Percentiles rank a stretch among this genome's conserved stretches.
phyloP scores from a whole-genome alignment of 2,113 vertebrate species.

The Numenius arquata region DNA sequence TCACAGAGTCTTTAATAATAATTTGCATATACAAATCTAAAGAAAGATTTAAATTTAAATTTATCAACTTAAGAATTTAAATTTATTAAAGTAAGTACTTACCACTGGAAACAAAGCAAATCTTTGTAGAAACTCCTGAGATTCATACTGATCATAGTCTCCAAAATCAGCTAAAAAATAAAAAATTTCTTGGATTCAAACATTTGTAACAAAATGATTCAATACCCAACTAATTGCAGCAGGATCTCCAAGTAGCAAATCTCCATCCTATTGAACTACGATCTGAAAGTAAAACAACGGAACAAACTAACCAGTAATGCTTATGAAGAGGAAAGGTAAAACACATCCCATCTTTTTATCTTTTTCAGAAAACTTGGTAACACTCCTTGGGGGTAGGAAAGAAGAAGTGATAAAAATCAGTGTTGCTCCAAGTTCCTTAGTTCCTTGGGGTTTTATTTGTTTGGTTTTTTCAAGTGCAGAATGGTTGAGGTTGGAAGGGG shows the following conservation, averaged over 20 bases:
- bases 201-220: background rate
- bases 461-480: background rate
- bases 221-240: background rate
- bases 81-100: slow-evolving; percentile 62
- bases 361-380: background rate
- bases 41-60: background rate
- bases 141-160: slow-evolving; percentile 95
- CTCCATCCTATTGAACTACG: background rate
- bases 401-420: background rate
- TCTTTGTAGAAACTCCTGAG: slow-evolving; percentile 96
- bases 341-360: background rate
- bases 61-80: background rate
- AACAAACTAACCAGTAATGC: background rate
- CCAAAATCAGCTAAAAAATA: slow-evolving; percentile 90
- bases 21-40: background rate
- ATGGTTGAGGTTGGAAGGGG: background rate
- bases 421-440: background rate
- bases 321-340: background rate
- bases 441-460: background rate
- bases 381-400: background rate
- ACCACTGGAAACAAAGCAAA: slow-evolving; percentile 96
- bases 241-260: background rate
- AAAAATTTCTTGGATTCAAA: slow-evolving; percentile 28
- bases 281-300: background rate
- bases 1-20: background rate